phyloP scores from a whole-genome alignment of 2,797 vertebrate species.

The Pteropus rufus region DNA sequence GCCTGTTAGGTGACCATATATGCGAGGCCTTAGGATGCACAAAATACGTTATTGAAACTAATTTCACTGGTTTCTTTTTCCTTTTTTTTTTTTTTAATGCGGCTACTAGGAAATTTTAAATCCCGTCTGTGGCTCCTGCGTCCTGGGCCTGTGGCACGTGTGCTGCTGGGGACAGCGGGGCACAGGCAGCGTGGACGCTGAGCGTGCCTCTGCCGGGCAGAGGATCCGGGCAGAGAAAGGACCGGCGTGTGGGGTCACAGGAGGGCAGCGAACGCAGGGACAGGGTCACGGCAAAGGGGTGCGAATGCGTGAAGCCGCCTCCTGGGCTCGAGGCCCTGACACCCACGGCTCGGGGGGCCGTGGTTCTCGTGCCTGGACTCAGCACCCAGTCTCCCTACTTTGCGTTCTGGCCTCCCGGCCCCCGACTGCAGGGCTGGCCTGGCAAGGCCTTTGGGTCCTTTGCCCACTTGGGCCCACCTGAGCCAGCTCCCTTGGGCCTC shows the following conservation, averaged over 20 bases:
- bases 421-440: rapidly evolving
- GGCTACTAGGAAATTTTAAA: background rate
- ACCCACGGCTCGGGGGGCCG: background rate
- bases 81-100: background rate
- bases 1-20: too few relatives aligned
- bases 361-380: background rate
- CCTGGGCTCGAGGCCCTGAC: background rate
- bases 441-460: background rate
- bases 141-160: rapidly evolving
- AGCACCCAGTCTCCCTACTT: background rate
- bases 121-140: rapidly evolving
- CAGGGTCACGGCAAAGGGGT: rapidly evolving
- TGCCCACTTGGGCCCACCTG: rapidly evolving
- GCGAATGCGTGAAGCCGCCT: rapidly evolving
- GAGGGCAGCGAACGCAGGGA: background rate
- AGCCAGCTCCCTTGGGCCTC: background rate
- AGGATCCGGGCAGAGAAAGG: background rate
- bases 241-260: rapidly evolving
- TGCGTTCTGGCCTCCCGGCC: rapidly evolving
- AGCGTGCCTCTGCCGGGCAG: rapidly evolving
- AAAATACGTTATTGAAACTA: rapidly evolving
- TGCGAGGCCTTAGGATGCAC: too few relatives aligned
- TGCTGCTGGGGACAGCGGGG: rapidly evolving
- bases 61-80: background rate
- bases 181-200: rapidly evolving